A percentile compares a stretch with the other conserved stretches of the same genome.
Evolutionary conservation across 2,113 vertebrate genomes (phyloP).

Genomic region (Suncus etruscus): DNA sequence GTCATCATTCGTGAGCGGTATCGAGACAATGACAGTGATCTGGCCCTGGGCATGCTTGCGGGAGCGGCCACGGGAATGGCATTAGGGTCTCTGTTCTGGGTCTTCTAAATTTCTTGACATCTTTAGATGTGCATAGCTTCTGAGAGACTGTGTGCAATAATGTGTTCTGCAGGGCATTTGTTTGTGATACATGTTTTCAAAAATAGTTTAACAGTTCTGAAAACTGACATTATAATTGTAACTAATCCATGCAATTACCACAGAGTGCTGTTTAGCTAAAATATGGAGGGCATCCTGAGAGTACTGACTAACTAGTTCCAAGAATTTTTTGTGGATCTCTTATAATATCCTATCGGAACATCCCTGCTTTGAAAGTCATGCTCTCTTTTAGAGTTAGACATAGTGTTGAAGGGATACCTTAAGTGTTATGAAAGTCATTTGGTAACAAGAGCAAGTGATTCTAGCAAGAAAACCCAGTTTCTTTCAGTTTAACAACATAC

Average conservation of each 20-base stretch:
- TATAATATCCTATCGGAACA: neutral
- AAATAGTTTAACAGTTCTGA: conserved; percentile 82
- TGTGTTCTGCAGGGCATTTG: conserved; percentile 83
- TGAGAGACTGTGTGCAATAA: conserved; percentile 83
- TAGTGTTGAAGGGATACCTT: conserved; percentile 39
- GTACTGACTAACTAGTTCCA: conserved; percentile 65
- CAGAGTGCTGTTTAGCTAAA: conserved; percentile 72
- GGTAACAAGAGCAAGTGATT: too few species aligned
- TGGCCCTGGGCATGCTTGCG: conserved; percentile 95
- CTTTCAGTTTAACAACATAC: neutral
- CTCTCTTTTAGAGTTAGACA: conserved; percentile 41
- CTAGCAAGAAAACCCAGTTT: neutral
- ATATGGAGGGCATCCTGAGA: neutral
- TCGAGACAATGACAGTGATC: conserved; percentile 91
- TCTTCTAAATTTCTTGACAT: conserved; percentile 89
- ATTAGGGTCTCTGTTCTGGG: conserved; percentile 95
- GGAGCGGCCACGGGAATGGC: conserved; percentile 97
- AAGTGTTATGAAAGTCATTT: too few species aligned
- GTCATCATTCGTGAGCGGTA: conserved; percentile 93
- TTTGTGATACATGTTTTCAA: conserved; percentile 82
- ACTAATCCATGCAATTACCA: conserved; percentile 72
- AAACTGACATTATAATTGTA: conserved; percentile 78
- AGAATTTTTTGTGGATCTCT: conserved; percentile 53
- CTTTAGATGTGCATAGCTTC: conserved; percentile 79
- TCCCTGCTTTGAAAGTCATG: conserved; percentile 54